Base-by-base conservation (phyloP, 2,113 vertebrate genomes). In the Falcunculus frontatus region DNA sequence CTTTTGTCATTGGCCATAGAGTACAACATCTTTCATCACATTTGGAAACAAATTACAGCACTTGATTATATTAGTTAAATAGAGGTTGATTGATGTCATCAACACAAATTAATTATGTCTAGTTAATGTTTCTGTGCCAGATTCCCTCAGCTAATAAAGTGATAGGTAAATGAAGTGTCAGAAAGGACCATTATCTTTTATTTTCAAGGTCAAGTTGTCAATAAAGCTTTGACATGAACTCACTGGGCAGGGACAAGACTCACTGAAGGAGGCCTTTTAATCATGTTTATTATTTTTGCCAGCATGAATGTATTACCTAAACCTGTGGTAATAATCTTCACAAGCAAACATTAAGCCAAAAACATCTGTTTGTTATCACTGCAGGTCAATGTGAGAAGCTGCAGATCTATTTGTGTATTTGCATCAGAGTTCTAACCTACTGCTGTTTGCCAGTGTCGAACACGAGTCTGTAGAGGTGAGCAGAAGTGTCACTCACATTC, bases 121-220 rank as follows among this genome's bases (percentile, higher is more conserved):
- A 53, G 55, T 89, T 97, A 88, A 96, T 69, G 33, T 67, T 96
- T 93, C 93, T 86, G 87, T 94, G 78, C 87, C 86, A 97, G 73
- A 93, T 94, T 82, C 90, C 29, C 68, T 89, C 81, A 75, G 52
- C 52, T 95, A 94, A 97, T 84, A 91, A 96, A 90, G 49, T 32
- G 69, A 95, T 32, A 94, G 75, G 89, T 89, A 97, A 87, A 96
- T 93, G 62, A 96, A 92, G 41, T 89, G 69, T 79, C 37, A 95
- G 83, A 95, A 46, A 80, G 77, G 42, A 96, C 78, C 72, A 68
- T 94, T 95, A 93, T 60, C 67, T 95, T 75, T 79, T 59, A 74
- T 81, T 95, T 96, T 96, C 92, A 97, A 97, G 95, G 96, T 96
- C 93, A 97, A 64, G 46, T 62, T 85, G 63, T 91, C 96, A 95